Evolutionary conservation across 2,888 invertebrate species (phyloP).

Genomic region (Cordilura impudica): DNA sequence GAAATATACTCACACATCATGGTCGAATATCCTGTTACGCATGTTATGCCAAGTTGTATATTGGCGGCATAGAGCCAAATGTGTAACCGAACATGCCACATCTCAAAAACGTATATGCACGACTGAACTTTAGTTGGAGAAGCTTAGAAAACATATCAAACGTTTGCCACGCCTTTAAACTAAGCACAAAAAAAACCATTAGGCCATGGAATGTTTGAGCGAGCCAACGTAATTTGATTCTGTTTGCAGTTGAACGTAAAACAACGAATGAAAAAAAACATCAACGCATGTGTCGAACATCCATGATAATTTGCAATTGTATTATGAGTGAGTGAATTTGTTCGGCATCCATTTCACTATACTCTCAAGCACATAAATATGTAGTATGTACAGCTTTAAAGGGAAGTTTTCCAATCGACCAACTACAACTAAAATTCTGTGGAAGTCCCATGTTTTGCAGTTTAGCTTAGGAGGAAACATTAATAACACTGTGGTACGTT

Average conservation of each 20-base stretch:
- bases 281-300: conserved; percentile 62
- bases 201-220: conserved; percentile 32
- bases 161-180: conserved; percentile 57
- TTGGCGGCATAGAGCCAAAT: conserved; percentile 7
- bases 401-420: too few relatives aligned
- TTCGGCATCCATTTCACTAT: not conserved
- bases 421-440: too few relatives aligned
- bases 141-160: conserved; percentile 21
- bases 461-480: too few relatives aligned
- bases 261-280: conserved; percentile 13
- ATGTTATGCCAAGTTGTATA: conserved; percentile 53
- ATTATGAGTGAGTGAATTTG: conserved; percentile 29
- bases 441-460: too few relatives aligned
- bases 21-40: conserved; percentile 60
- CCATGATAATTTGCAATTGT: conserved; percentile 44
- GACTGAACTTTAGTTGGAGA: conserved; percentile 45
- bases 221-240: conserved; percentile 45
- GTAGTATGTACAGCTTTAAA: too few relatives aligned
- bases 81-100: not conserved
- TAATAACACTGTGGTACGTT: too few relatives aligned
- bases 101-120: conserved; percentile 56
- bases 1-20: conserved; percentile 4
- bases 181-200: conserved; percentile 35
- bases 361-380: too few relatives aligned
- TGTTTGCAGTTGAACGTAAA: conserved; percentile 17